A percentile compares a stretch with the other conserved stretches of the same genome.
Evolutionary conservation across 2,888 invertebrate genomes (phyloP).

Genomic region (Drosophila siamana): DNA sequence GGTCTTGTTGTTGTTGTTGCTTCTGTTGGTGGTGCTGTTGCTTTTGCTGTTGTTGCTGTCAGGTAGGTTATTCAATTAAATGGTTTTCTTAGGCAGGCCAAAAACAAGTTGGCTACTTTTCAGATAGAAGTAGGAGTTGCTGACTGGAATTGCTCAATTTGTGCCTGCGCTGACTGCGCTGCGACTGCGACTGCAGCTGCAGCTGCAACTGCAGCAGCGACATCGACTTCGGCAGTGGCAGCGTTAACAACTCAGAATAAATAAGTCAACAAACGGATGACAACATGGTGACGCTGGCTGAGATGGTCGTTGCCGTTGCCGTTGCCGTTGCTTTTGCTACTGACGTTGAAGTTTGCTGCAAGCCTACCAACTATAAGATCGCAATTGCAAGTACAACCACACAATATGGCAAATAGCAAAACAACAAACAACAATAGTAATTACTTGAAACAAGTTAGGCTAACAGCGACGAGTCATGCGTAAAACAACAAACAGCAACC

Average conservation of each 20-base stretch:
- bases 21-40: conserved; percentile 30
- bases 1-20: conserved; percentile 13
- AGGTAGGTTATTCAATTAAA: conserved; percentile 64
- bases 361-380: conserved; percentile 46
- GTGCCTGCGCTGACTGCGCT: conserved; percentile 61
- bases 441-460: conserved; percentile 43
- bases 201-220: conserved; percentile 18
- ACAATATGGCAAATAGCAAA: no score
- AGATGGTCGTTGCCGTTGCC: conserved; percentile 33
- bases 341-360: no score
- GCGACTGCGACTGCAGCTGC: neutral
- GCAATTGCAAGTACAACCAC: conserved; percentile 42
- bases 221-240: conserved; percentile 15
- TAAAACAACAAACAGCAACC: conserved; percentile 38
- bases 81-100: conserved; percentile 62
- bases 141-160: conserved; percentile 82
- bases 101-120: conserved; percentile 74
- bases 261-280: conserved; percentile 55
- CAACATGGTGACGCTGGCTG: conserved; percentile 39
- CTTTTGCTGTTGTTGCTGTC: conserved; percentile 29
- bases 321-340: no score
- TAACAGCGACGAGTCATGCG: conserved; percentile 62
- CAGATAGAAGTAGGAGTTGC: conserved; percentile 79
- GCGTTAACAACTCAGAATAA: conserved; percentile 31
- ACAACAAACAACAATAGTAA: conserved; percentile 23